Evolutionary conservation across 2,113 vertebrate genomes (phyloP), one percentile per base, ranked within the genome.

Genomic region (Empidonax traillii): DNA sequence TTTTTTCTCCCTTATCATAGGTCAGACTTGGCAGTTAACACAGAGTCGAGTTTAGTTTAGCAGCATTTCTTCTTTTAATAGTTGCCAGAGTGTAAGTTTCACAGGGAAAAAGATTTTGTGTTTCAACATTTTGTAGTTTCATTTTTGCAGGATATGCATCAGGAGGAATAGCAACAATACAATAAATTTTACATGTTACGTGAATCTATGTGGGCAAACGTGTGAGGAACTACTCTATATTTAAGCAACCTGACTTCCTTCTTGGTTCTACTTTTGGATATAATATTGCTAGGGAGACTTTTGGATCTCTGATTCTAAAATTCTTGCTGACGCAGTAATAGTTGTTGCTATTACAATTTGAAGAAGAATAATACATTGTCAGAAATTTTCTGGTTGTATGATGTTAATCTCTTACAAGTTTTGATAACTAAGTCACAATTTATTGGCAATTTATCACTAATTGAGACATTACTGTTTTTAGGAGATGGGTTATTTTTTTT

Each of bases 141-240:
- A 10, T 53, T 86, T 80, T 80, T 83, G n/a, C 25, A 76, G 53
- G 14, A 39, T 33, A 3, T 41, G 5, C 39, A 65, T 4, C 9
- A 67, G 46, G 8, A 83, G 13, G 39, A 30, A 31, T 22, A 83
- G 52, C 28, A 81, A 11, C 20, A 53, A 28, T 68, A 28, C 22
- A 72, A 3, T 22, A 75, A 68, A 43, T 46, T 31, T 0, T 55
- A 30, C 1, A 0, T n/a, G 3, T 4, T 73, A 15, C 3, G 4
- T 56, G 7, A 69, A 3, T 63, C 9, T 52, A 16, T 72, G n/a
- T 4, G 10, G 52, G 72, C 10, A 49, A 27, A 47, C 51, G 0
- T 2, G 2, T 2, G 0, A 46, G 35, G 33, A 24, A 24, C 46
- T 88, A 28, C 44, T 87, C 39, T 63, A 21, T 16, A 8, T 79